These are phyloP conservation scores for Odontesthes bonariensis DNA, from an alignment of 2,113 vertebrate genomes.

Conservation along the genomic window DNA sequence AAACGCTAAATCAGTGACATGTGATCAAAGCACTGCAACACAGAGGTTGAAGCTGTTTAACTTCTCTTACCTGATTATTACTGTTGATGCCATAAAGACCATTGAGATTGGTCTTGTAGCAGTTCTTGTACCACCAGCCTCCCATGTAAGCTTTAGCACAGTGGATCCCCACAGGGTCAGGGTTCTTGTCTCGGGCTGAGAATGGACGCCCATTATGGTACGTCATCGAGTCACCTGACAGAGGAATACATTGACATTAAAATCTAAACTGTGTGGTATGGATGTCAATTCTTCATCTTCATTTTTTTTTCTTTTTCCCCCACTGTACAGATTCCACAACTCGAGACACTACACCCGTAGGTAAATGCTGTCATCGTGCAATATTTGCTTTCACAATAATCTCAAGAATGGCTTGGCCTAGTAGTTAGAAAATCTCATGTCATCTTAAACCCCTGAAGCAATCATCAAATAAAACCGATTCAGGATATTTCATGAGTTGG, in stretches of 20 bases:
- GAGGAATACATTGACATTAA: not conserved
- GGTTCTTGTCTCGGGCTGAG: conserved; percentile 88
- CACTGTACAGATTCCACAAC: too few relatives aligned
- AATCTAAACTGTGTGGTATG: not conserved
- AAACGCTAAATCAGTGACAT: not conserved
- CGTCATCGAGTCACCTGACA: conserved; percentile 89
- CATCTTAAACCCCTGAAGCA: too few relatives aligned
- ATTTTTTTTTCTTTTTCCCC: not conserved
- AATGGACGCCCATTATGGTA: conserved; percentile 92
- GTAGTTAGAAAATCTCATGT: too few relatives aligned
- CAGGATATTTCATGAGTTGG: too few relatives aligned
- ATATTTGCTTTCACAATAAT: too few relatives aligned
- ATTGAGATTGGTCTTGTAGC: conserved; percentile 94
- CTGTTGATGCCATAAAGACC: conserved; percentile 86
- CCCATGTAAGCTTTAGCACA: conserved; percentile 90
- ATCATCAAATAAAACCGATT: too few relatives aligned
- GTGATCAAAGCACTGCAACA: not conserved
- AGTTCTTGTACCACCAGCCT: conserved; percentile 97
- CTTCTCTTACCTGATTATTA: conserved; percentile 88
- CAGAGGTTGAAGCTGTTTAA: not conserved
- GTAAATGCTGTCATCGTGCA: too few relatives aligned
- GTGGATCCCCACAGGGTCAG: conserved; percentile 83
- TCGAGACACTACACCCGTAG: too few relatives aligned
- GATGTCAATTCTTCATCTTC: too few relatives aligned
- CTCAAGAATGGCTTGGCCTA: too few relatives aligned